These are phyloP conservation scores for Drosophila yakuba DNA, from an alignment of 1,140 invertebrate genomes.

Conservation along the genomic window DNA sequence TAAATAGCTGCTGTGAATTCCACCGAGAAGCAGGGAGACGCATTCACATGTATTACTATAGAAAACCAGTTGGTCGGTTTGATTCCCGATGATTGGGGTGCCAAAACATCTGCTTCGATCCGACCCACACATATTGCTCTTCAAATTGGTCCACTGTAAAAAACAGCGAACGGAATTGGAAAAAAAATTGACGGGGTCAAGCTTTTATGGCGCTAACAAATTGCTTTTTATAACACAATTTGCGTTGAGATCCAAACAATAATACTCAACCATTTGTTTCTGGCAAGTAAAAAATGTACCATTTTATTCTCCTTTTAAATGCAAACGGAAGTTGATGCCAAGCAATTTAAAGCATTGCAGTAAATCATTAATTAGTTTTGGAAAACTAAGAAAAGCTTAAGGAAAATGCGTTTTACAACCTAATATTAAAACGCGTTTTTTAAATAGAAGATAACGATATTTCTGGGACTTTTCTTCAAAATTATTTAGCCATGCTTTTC, in stretches of 20 bases:
- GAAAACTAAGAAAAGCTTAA: too few species aligned
- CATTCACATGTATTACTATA: background rate
- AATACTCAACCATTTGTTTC: conserved; percentile 54
- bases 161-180: conserved; percentile 44
- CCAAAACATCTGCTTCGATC: conserved; percentile 2
- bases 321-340: background rate
- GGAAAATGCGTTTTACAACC: background rate
- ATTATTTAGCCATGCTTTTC: background rate
- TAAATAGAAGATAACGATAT: too few species aligned
- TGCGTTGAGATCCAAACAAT: conserved; percentile 50
- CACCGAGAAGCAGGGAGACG: conserved; percentile 28
- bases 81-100: conserved; percentile 45
- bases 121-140: conserved; percentile 62
- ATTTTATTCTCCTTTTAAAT: background rate
- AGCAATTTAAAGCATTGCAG: background rate
- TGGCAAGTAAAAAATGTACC: conserved; percentile 1
- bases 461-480: background rate
- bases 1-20: conserved; percentile 78
- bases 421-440: too few species aligned
- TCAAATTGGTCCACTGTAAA: conserved; percentile 75
- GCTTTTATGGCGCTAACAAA: conserved; percentile 80
- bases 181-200: conserved; percentile 39
- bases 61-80: conserved; percentile 30
- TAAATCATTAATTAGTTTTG: background rate
- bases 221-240: conserved; percentile 80